A percentile compares a stretch with the other conserved stretches of the same genome.
Conservation (phyloP, 2,888 invertebrate genomes). For the Pseudanteris insignis region DNA sequence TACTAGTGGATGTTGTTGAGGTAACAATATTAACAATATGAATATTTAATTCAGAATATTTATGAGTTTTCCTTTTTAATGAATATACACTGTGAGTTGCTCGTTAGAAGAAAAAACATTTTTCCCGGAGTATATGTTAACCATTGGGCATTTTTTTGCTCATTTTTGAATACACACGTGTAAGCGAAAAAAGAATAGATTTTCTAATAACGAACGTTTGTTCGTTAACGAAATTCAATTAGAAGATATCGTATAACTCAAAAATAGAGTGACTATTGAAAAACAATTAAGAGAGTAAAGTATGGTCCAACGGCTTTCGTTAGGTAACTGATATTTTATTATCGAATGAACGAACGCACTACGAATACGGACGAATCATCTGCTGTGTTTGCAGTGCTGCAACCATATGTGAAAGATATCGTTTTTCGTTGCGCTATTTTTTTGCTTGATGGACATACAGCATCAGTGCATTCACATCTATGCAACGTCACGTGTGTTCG, state of each 20-base stretch:
- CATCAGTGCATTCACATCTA: slow-evolving; percentile 29
- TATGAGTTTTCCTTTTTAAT: too few species aligned
- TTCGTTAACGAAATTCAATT: slow-evolving; percentile 59
- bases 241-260: slow-evolving; percentile 54
- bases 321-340: slow-evolving; percentile 62
- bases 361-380: slow-evolving; percentile 16
- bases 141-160: too few species aligned
- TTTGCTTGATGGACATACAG: slow-evolving; percentile 32
- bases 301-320: slow-evolving; percentile 60
- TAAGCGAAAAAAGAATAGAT: slow-evolving; percentile 9
- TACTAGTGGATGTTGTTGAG: too few species aligned
- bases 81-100: too few species aligned
- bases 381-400: slow-evolving; percentile 15
- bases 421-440: slow-evolving; percentile 16
- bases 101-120: too few species aligned
- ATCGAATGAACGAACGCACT: slow-evolving; percentile 49
- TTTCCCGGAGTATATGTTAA: too few species aligned
- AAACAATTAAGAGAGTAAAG: slow-evolving; percentile 64
- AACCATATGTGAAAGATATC: slow-evolving; percentile 33
- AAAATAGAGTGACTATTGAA: slow-evolving; percentile 58
- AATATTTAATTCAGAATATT: not conserved
- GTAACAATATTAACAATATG: too few species aligned
- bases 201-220: slow-evolving; percentile 45
- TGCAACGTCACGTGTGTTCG: slow-evolving; percentile 19
- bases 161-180: too few species aligned